Evolutionary conservation across 2,113 vertebrate genomes (phyloP).

Genomic region (Camelus bactrianus): DNA sequence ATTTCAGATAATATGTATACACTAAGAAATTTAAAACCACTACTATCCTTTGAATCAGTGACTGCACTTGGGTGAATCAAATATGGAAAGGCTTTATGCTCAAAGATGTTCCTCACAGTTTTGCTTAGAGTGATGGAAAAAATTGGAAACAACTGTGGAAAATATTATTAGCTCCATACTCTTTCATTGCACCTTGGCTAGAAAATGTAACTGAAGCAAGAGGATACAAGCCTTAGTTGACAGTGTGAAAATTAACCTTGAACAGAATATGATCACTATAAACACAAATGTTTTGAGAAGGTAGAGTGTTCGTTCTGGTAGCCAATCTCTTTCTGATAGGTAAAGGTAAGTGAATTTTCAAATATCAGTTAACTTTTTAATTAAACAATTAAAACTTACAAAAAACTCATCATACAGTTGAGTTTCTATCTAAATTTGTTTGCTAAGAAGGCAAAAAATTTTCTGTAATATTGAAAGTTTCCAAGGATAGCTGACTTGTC

Average conservation of each 20-base stretch:
- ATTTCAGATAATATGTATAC: background rate
- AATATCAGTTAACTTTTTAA: background rate
- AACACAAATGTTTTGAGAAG: constrained; percentile 19
- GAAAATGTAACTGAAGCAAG: constrained; percentile 58
- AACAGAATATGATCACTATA: background rate
- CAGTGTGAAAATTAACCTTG: constrained; percentile 11
- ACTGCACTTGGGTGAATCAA: constrained; percentile 32
- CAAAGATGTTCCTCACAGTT: constrained; percentile 37
- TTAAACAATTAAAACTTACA: constrained; percentile 16
- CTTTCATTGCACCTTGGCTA: constrained; percentile 45
- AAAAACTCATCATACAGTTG: background rate
- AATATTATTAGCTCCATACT: constrained; percentile 31
- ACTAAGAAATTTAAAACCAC: constrained; percentile 49
- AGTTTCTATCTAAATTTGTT: constrained; percentile 15
- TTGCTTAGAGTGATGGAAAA: background rate
- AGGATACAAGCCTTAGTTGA: constrained; percentile 21
- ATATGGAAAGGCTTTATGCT: constrained; percentile 14
- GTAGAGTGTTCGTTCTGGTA: background rate
- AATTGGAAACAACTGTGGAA: constrained; percentile 17
- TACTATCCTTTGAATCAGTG: constrained; percentile 22
- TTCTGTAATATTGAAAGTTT: background rate
- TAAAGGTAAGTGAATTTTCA: constrained; percentile 14
- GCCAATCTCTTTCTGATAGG: constrained; percentile 30
- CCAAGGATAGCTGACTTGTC: constrained; percentile 7
- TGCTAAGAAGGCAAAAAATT: constrained; percentile 31